Base-by-base conservation (phyloP, 2,888 invertebrate genomes). In the Phalera bucephala region DNA sequence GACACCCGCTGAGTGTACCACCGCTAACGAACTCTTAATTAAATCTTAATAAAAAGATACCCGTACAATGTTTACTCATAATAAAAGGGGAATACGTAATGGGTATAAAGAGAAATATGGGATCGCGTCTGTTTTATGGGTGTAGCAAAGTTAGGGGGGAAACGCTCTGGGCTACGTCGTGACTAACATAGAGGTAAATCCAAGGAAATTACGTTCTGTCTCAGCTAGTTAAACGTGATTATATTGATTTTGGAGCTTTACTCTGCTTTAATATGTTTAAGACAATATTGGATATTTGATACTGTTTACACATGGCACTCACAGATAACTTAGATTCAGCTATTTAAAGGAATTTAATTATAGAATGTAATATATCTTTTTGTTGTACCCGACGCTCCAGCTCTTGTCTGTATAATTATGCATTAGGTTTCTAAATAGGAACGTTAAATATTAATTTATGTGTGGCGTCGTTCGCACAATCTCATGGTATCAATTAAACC, bases 401-500 rank as follows among this genome's bases (percentile, higher is more conserved):
- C 37, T 52, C 55, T 64, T 72, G 74, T 74, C 70, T 58, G 40
- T 59, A 69, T 69, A 67, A 73, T 73, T 71, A 74, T 69, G 64
- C 71, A 67, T 71, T 66, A 66, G 63, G 55, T 63, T 51, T 64
- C 65, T 71, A 67, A 74, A 70, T 53, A 65, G 64, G 64, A 44
- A 63, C 69, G 64, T 80, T 76, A 77, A 78, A 78, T 82, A 80
- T 81, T 77, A 76, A 80, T 72, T 73, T 73, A 74, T 71, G 73
- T 72, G 63, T 52, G 64, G 57, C 64, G 61, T 68, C 79, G 75
- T 72, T 74, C 65, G 78, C 76, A 73, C 78, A 80, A 82, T 82
- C 83, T 79, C 71, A 48, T 55, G 62, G 64, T 72, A 81, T 83
- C 82, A 86, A 81, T 84, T 86, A 84, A 71, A 62, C 55, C 58